A percentile compares a stretch with the other conserved stretches of the same genome.
Evolutionary conservation across 1,140 invertebrate species (phyloP).

Genomic region (Drosophila parvula): DNA sequence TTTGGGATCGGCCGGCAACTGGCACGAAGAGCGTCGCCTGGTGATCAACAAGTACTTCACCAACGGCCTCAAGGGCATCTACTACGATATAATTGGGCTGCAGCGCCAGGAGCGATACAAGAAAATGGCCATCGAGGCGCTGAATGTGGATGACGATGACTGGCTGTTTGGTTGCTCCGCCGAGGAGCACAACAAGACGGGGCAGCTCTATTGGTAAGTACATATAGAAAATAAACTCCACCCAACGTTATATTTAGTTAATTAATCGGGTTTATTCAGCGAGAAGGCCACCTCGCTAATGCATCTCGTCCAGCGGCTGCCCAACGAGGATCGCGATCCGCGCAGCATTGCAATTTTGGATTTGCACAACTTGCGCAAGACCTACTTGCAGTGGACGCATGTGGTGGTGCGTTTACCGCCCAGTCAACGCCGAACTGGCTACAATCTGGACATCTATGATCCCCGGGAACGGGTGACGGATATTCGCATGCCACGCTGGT

Average conservation of each 20-base stretch:
- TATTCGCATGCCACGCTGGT: constrained; percentile 85
- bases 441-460: constrained; percentile 88
- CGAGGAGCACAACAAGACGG: constrained; percentile 83
- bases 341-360: constrained; percentile 87
- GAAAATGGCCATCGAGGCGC: constrained; percentile 58
- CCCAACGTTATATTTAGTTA: too few relatives aligned
- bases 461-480: constrained; percentile 85
- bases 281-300: constrained; percentile 87
- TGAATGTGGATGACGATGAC: constrained; percentile 87
- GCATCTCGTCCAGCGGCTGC: constrained; percentile 86
- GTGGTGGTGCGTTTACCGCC: constrained; percentile 88
- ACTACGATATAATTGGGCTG: constrained; percentile 55
- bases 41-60: constrained; percentile 68
- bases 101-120: constrained; percentile 54
- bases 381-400: constrained; percentile 87
- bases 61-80: constrained; percentile 48
- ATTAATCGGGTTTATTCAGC: constrained; percentile 63
- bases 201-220: constrained; percentile 86
- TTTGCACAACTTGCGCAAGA: constrained; percentile 86
- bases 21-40: constrained; percentile 60
- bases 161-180: constrained; percentile 91
- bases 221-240: not conserved
- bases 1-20: constrained; percentile 38
- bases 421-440: constrained; percentile 86
- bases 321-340: constrained; percentile 76